These are phyloP conservation scores for Ochropleura plecta DNA, from an alignment of 2,888 invertebrate species.

Conservation along the genomic window DNA sequence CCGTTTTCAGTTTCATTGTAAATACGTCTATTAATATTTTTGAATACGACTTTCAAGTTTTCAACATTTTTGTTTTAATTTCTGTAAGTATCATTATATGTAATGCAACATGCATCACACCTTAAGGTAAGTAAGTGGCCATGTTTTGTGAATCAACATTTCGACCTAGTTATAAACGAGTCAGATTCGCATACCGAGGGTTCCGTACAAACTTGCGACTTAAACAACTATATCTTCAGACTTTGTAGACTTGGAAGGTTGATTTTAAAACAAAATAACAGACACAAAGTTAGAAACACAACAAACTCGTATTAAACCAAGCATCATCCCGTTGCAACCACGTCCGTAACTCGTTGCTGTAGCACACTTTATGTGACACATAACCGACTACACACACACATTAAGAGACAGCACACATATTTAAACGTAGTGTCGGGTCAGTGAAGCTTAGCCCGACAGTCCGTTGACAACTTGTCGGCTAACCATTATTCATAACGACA, in stretches of 20 bases:
- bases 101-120: neutral
- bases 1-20: conserved; percentile 2
- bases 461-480: conserved; percentile 78
- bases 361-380: conserved; percentile 14
- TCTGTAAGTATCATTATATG: neutral
- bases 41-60: neutral
- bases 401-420: conserved; percentile 50
- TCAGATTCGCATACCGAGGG: too few species aligned
- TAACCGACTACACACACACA: conserved; percentile 32
- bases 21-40: neutral
- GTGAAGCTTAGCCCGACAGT: conserved; percentile 65
- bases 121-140: neutral
- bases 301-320: conserved; percentile 21
- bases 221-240: too few species aligned
- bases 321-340: conserved; percentile 1
- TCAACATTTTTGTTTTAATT: neutral
- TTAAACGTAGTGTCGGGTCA: conserved; percentile 60
- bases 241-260: too few species aligned
- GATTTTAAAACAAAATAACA: neutral
- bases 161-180: neutral
- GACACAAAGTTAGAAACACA: neutral
- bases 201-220: too few species aligned
- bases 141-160: neutral
- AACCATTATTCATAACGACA: conserved; percentile 85
- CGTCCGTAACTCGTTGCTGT: conserved; percentile 12